A percentile compares a stretch with the other conserved stretches of the same genome.
phyloP scores from a whole-genome alignment of 2,797 vertebrate species.

The Alcedo quadribrachys region DNA sequence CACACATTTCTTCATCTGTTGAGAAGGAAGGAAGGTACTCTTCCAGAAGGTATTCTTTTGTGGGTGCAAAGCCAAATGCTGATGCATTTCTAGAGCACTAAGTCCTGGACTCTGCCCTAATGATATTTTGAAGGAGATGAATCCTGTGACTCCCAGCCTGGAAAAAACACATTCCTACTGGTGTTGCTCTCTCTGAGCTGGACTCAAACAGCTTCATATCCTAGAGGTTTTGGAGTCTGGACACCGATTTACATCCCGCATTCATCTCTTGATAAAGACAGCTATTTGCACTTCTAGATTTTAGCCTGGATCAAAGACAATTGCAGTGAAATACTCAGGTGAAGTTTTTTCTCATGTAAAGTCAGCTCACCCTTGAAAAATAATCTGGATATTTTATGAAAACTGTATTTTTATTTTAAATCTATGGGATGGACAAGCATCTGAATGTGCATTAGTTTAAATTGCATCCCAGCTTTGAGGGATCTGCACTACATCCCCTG shows the following conservation, averaged over 20 bases:
- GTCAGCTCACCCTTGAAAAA: background rate
- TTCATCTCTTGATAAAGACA: background rate
- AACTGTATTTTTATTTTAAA: background rate
- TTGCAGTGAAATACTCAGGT: background rate
- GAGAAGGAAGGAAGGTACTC: background rate
- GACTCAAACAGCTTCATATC: background rate
- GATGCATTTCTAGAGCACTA: background rate
- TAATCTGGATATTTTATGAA: background rate
- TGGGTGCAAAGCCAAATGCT: background rate
- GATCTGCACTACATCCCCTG: background rate
- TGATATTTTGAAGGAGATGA: background rate
- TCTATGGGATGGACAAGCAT: background rate
- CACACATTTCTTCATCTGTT: background rate
- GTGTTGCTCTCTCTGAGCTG: background rate
- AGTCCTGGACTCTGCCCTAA: background rate
- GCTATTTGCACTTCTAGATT: background rate
- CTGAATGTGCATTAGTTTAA: background rate
- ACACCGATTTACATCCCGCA: background rate
- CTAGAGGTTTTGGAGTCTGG: background rate
- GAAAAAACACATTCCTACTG: background rate
- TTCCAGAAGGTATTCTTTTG: background rate
- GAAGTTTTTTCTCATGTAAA: background rate
- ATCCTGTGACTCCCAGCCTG: background rate
- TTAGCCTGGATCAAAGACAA: background rate
- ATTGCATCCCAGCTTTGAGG: background rate